phyloP scores from a whole-genome alignment of 2,113 vertebrate genomes.

The Aplodontia rufa region DNA sequence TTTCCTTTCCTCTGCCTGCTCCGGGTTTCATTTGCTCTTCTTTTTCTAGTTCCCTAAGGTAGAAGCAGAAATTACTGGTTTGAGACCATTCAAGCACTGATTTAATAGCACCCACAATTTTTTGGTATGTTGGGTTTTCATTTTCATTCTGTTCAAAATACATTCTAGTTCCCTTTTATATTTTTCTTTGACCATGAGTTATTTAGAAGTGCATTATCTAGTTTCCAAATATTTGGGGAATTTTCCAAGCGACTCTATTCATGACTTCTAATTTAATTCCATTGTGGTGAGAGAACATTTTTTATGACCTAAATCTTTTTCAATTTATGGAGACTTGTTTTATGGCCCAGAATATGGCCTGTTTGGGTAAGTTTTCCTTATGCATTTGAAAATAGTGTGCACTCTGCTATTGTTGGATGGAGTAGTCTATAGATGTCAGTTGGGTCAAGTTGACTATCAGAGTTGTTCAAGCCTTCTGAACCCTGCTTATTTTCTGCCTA shows the following conservation, averaged over 20 bases:
- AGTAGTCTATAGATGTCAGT: background rate
- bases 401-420: background rate
- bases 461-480: background rate
- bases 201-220: slow-evolving; percentile 55
- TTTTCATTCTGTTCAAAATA: slow-evolving; percentile 43
- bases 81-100: background rate
- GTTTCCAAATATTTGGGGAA: slow-evolving; percentile 45
- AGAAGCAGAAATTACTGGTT: background rate
- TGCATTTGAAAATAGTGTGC: slow-evolving; percentile 31
- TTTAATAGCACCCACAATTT: background rate
- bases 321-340: slow-evolving; percentile 34
- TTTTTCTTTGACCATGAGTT: slow-evolving; percentile 31
- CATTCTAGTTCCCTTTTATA: background rate
- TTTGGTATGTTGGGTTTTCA: background rate
- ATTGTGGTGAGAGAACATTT: slow-evolving; percentile 42
- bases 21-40: background rate
- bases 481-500: slow-evolving; percentile 1
- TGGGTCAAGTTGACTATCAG: background rate
- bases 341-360: slow-evolving; percentile 51
- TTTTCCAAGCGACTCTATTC: slow-evolving; percentile 53
- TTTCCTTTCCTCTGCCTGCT: background rate
- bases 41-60: slow-evolving; percentile 8
- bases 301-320: slow-evolving; percentile 55
- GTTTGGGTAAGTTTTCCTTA: slow-evolving; percentile 58
- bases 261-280: slow-evolving; percentile 66